phyloP scores from a whole-genome alignment of 2,888 invertebrate species.

The Erpobdella octoculata region DNA sequence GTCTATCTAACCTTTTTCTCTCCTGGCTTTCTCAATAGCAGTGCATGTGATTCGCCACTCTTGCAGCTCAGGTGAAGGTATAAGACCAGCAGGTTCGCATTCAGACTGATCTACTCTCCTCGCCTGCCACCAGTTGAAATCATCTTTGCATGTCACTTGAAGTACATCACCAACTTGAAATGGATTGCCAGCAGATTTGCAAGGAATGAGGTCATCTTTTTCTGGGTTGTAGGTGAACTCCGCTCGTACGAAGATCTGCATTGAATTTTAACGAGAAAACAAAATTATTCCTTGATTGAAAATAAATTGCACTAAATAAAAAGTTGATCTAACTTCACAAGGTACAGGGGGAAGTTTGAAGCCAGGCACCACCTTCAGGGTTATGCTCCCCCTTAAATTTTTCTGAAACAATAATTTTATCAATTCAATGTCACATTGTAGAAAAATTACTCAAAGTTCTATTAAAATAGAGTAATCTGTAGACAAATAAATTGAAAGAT shows the following conservation, averaged over 20 bases:
- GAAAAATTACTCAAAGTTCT: too few relatives aligned
- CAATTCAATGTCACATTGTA: too few relatives aligned
- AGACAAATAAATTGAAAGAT: too few relatives aligned
- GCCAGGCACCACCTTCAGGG: conserved; percentile 97
- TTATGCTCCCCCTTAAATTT: conserved; percentile 91
- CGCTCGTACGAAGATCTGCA: conserved; percentile 92
- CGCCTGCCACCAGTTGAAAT: conserved; percentile 96
- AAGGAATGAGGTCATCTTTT: conserved; percentile 95
- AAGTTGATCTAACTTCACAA: conserved; percentile 70
- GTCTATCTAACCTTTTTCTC: conserved; percentile 68
- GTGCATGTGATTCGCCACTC: conserved; percentile 94
- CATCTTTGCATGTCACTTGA: conserved; percentile 88
- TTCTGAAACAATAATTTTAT: too few relatives aligned
- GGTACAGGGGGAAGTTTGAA: conserved; percentile 93
- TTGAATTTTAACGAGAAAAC: background rate
- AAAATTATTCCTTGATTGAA: background rate
- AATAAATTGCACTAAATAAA: background rate
- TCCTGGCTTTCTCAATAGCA: conserved; percentile 87
- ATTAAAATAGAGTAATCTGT: too few relatives aligned
- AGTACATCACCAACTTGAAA: conserved; percentile 88
- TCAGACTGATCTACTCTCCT: conserved; percentile 43
- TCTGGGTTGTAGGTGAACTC: conserved; percentile 96
- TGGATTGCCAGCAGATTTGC: conserved; percentile 93
- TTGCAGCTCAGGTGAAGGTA: conserved; percentile 95
- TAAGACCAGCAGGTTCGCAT: conserved; percentile 82